Evolutionary conservation across 1,140 invertebrate species (phyloP).

Genomic region (Drosophila sturtevanti): DNA sequence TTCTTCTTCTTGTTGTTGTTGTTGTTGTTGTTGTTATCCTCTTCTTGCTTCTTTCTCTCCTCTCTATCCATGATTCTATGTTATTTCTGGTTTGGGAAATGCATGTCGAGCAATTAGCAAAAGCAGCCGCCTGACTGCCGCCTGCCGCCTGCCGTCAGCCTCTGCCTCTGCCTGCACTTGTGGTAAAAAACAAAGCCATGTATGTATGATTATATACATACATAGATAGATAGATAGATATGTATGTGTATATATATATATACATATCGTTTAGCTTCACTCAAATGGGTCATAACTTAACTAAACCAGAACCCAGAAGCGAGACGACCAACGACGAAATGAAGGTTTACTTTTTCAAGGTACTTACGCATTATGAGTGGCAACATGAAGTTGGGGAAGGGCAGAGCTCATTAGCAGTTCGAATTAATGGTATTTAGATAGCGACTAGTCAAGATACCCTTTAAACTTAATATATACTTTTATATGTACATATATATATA

Average conservation of each 20-base stretch:
- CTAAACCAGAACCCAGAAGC: conserved; percentile 59
- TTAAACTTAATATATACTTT: too few species aligned
- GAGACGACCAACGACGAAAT: conserved; percentile 5
- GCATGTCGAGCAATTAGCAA: conserved; percentile 66
- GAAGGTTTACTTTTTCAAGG: conserved; percentile 23
- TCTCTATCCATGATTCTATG: neutral
- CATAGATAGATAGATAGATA: too few species aligned
- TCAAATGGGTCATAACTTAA: conserved; percentile 65
- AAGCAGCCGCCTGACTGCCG: neutral
- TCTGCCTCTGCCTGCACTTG: conserved; percentile 40
- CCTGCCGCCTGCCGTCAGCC: conserved; percentile 42
- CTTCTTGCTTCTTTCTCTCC: conserved; percentile 14
- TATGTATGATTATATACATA: too few species aligned
- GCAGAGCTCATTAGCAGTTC: neutral
- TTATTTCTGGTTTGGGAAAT: conserved; percentile 15
- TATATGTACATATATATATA: too few species aligned
- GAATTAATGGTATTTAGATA: neutral
- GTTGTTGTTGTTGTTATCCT: too few species aligned
- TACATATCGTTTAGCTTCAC: conserved; percentile 46
- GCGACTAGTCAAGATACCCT: neutral
- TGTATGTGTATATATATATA: neutral
- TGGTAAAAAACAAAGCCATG: conserved; percentile 18
- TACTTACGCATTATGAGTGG: conserved; percentile 3
- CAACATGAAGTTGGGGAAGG: neutral
- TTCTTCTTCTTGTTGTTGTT: neutral